phyloP scores from a whole-genome alignment of 2,113 vertebrate species.

The Trachemys scripta region DNA sequence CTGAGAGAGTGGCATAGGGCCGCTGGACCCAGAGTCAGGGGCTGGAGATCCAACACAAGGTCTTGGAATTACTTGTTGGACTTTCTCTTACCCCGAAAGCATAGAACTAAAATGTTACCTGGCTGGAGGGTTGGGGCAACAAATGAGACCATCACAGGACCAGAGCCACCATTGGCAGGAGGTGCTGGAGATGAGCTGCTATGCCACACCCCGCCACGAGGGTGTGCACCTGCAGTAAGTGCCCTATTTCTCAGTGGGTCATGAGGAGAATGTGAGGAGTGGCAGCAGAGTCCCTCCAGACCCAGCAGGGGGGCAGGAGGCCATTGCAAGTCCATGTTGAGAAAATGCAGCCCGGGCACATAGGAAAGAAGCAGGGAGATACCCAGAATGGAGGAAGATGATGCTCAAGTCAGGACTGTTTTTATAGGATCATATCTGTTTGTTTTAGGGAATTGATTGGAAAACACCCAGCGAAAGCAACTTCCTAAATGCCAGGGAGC shows the following conservation, averaged over 20 bases:
- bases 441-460: not conserved
- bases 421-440: not conserved
- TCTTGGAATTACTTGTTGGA: not conserved
- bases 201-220: not conserved
- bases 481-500: not conserved
- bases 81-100: not conserved
- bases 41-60: not conserved
- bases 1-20: not conserved
- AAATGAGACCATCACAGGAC: not conserved
- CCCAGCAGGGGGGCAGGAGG: not conserved
- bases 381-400: not conserved
- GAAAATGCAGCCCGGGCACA: not conserved
- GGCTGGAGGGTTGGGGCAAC: not conserved
- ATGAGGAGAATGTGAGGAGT: not conserved
- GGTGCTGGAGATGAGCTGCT: not conserved
- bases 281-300: not conserved
- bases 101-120: not conserved
- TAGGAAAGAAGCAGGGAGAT: not conserved
- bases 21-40: not conserved
- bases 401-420: not conserved
- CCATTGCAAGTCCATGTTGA: not conserved
- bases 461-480: not conserved
- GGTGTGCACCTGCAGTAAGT: not conserved
- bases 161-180: not conserved
- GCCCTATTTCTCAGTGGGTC: not conserved